These are phyloP conservation scores for Sinella curviseta DNA, from an alignment of 1,140 invertebrate genomes.

Conservation along the genomic window DNA sequence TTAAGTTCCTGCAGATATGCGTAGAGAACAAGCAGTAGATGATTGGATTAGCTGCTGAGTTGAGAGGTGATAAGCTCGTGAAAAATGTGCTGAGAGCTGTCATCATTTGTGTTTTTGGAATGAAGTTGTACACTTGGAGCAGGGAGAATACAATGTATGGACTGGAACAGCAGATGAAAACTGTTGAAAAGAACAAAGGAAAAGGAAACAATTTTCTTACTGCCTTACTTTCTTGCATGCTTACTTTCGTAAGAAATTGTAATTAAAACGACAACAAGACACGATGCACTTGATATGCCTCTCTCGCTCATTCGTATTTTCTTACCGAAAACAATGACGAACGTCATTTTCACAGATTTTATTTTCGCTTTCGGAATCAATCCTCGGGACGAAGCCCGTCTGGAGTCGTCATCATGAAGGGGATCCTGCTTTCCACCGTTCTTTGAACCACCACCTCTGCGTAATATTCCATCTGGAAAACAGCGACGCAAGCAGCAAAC, in stretches of 20 bases:
- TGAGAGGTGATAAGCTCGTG: constrained; percentile 87
- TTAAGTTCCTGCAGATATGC: constrained; percentile 79
- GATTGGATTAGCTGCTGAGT: constrained; percentile 79
- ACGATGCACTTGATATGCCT: not conserved
- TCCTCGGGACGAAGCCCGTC: constrained; percentile 58
- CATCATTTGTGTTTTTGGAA: constrained; percentile 76
- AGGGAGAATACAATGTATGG: constrained; percentile 93
- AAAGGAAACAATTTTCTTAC: not conserved
- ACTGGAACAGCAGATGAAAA: constrained; percentile 93
- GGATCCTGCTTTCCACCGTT: constrained; percentile 11
- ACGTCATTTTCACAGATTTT: constrained; percentile 66
- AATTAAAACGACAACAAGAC: not conserved
- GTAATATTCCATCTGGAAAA: constrained; percentile 42
- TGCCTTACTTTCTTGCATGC: not conserved
- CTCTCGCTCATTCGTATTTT: not conserved
- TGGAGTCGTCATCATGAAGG: constrained; percentile 52
- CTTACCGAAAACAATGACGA: constrained; percentile 65
- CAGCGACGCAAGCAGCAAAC: not conserved
- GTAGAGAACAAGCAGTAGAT: constrained; percentile 94
- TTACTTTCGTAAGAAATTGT: not conserved
- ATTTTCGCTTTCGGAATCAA: constrained; percentile 66
- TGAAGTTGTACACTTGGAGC: constrained; percentile 82
- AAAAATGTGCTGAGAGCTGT: constrained; percentile 86
- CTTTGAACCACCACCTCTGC: constrained; percentile 32
- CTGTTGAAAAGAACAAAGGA: constrained; percentile 59